Evolutionary conservation across 2,113 vertebrate species (phyloP).

Genomic region (Rhipidura dahli): DNA sequence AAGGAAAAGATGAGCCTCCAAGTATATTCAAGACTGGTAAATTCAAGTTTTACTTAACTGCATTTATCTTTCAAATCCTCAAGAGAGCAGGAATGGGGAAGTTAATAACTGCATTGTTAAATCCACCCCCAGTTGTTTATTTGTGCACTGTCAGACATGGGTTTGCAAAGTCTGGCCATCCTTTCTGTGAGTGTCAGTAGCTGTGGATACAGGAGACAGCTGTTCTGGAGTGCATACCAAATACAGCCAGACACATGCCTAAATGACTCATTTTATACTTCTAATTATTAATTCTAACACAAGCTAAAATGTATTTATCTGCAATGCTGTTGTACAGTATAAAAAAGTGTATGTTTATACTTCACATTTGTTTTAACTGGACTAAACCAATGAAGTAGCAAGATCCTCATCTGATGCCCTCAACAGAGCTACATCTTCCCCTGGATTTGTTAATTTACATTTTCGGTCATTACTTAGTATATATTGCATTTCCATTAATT

Average conservation of each 20-base stretch:
- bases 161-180: neutral
- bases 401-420: neutral
- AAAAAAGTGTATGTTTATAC: neutral
- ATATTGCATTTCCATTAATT: constrained; percentile 55
- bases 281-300: neutral
- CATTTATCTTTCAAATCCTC: neutral
- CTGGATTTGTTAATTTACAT: constrained; percentile 36
- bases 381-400: neutral
- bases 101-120: neutral
- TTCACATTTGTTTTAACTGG: neutral
- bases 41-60: neutral
- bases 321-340: neutral
- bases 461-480: constrained; percentile 1
- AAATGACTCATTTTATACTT: neutral
- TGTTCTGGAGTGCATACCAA: neutral
- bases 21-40: neutral
- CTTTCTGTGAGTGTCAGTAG: neutral
- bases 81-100: neutral
- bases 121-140: neutral
- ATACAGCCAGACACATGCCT: neutral
- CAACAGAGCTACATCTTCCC: neutral
- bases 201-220: neutral
- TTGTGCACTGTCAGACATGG: neutral
- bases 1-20: neutral
- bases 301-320: neutral